Base-by-base conservation (phyloP, 2,113 vertebrate genomes). In the Motacilla alba region DNA sequence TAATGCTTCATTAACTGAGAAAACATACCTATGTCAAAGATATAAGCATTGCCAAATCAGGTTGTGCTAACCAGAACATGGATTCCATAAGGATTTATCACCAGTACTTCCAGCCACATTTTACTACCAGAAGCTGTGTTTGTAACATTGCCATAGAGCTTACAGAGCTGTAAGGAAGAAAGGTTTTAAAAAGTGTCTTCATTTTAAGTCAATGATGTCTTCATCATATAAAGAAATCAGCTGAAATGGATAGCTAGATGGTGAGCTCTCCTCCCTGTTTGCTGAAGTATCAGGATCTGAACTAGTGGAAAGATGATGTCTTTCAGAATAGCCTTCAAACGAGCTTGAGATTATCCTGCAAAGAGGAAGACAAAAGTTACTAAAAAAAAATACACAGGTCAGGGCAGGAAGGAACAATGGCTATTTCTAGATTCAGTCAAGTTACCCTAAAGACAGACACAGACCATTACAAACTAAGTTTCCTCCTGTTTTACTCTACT, bases 191-290 rank as follows among this genome's bases (percentile, higher is more conserved):
- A 97, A 98, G 97, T 98, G 96, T 97, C 97, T 97, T 99, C 98
- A 99, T 97, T 99, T 99, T 95, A 99, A 98, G 97, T 99, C 99
- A 97, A 99, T 97, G 89, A 98, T 94, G 85, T 99, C 99, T 97
- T 99, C 99, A 55, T 99, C 99, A 6, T 98, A 99, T 81, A 98
- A 98, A 26, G 98, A 96, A 35, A 98, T 87, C 55, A 98, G 98
- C 52, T 97, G 97, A 85, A 99, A 99, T 10, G 97, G 98, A 64
- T 85, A 97, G 96, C 97, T 94, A 18, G 98, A 97, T 8, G 97
- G 95, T 2, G 98, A 98, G 93, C 98, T 99, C 86, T 98, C 98
- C 23, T 98, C 98, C 86, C 85, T 97, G 80, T 98, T 97, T 10
- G 84, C 83, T 60, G 50, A 95, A 50, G 93, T 95, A 55, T 98